Evolutionary conservation across 2,113 vertebrate species (phyloP), one percentile per base, ranked within the genome.

Genomic region (Nothobranchius kuhntae): DNA sequence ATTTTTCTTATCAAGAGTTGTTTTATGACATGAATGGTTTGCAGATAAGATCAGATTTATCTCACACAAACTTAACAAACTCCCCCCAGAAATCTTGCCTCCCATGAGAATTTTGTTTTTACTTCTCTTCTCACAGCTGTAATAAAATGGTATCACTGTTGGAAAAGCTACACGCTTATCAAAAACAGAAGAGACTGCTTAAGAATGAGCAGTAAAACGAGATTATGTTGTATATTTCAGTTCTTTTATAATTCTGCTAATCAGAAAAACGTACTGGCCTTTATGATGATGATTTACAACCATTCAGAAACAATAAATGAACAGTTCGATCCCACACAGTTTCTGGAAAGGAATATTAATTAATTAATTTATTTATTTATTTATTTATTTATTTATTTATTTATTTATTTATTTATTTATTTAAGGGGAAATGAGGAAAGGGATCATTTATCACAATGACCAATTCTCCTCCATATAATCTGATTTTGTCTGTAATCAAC

Each of bases 301-400:
- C 30, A 30, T 3, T 30, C 30, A 3, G 30, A 4, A 4, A 30
- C 30, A 30, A 30, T 30, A 30, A 30, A 30, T 30, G 3, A 30
- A 30, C 30, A 30, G 30, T 30, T 30, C 2, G 1, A 30, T 30
- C 30, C 30, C 30, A 30, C 30, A 30, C 3, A 30, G 30, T 30
- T 30, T 89, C 81, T 87, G 77, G 67, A 58, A 72, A 82, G 77
- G 54, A 81, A 75, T 76, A 21, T 21, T 21, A 1, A 21, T 21
- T 21, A 75, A 21, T 21, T 21, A 1, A 21, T 21, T 21, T 21
- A 21, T 21, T 21, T 21, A 21, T 21, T 21, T 21, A 21, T 21
- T 21, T 21, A 21, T 21, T 21, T 21, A 21, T 21, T 21, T 21
- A 21, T 21, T 21, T 21, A 21, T 21, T 21, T 21, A 21, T 21